Conservation (phyloP, 2,797 vertebrate species). For the Chloroceryle amazona region DNA sequence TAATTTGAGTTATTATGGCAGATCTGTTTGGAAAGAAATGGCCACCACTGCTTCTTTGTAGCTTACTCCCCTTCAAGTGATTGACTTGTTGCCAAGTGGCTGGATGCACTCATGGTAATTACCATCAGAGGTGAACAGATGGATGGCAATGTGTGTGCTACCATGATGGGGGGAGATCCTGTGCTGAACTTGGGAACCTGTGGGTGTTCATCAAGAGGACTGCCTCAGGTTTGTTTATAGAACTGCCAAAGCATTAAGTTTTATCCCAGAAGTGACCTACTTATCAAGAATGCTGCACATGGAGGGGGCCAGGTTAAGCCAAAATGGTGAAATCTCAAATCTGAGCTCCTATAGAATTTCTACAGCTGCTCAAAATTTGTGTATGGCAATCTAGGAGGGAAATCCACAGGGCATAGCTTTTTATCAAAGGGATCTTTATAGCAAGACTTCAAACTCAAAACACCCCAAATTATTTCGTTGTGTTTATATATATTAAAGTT, state of each 20-base stretch:
- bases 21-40: neutral
- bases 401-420: neutral
- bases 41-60: neutral
- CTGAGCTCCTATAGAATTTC: neutral
- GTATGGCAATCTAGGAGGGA: neutral
- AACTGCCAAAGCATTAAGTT: neutral
- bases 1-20: neutral
- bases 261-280: neutral
- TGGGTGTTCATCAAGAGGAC: neutral
- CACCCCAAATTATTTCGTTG: neutral
- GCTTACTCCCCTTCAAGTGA: neutral
- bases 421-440: neutral
- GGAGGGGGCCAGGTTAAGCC: neutral
- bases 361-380: neutral
- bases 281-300: neutral
- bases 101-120: neutral
- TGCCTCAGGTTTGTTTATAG: neutral
- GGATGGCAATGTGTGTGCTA: accelerated
- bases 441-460: neutral
- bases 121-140: neutral
- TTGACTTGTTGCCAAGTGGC: accelerated
- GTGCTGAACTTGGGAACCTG: accelerated
- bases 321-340: neutral
- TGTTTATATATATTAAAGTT: neutral
- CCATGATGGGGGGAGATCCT: neutral